These are phyloP conservation scores for Sepioteuthis lessoniana DNA, from an alignment of 2,888 invertebrate genomes.

Conservation along the genomic window DNA sequence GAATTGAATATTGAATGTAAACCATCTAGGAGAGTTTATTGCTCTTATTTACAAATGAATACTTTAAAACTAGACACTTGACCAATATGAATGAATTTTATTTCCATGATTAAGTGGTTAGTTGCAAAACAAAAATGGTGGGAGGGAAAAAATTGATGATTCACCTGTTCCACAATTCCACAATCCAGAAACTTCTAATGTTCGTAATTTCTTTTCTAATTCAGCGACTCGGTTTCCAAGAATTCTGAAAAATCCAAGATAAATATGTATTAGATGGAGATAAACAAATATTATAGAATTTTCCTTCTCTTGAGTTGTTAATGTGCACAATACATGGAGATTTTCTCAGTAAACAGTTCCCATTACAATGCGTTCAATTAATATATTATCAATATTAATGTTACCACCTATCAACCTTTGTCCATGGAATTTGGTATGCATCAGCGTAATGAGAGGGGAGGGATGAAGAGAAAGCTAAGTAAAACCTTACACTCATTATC, in stretches of 20 bases:
- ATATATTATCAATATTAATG: too few relatives aligned
- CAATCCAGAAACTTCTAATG: constrained; percentile 73
- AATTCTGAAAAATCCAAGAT: constrained; percentile 79
- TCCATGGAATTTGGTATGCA: too few relatives aligned
- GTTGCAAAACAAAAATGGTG: neutral
- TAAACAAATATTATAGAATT: too few relatives aligned
- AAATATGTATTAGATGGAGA: neutral
- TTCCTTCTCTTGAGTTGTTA: too few relatives aligned
- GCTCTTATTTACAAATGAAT: neutral
- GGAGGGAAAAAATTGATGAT: neutral
- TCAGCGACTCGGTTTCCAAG: constrained; percentile 87
- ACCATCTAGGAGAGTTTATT: neutral
- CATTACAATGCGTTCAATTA: too few relatives aligned
- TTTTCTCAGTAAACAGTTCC: too few relatives aligned
- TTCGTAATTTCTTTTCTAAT: constrained; percentile 84
- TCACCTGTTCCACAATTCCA: constrained; percentile 71
- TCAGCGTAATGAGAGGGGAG: too few relatives aligned
- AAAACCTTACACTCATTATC: too few relatives aligned
- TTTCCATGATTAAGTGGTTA: neutral
- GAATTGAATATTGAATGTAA: neutral
- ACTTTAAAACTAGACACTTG: neutral
- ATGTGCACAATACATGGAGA: too few relatives aligned
- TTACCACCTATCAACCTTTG: too few relatives aligned
- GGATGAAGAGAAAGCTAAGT: too few relatives aligned
- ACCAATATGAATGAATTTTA: neutral